Evolutionary conservation across 1,140 invertebrate genomes (phyloP).

Genomic region (Drosophila persimilis): DNA sequence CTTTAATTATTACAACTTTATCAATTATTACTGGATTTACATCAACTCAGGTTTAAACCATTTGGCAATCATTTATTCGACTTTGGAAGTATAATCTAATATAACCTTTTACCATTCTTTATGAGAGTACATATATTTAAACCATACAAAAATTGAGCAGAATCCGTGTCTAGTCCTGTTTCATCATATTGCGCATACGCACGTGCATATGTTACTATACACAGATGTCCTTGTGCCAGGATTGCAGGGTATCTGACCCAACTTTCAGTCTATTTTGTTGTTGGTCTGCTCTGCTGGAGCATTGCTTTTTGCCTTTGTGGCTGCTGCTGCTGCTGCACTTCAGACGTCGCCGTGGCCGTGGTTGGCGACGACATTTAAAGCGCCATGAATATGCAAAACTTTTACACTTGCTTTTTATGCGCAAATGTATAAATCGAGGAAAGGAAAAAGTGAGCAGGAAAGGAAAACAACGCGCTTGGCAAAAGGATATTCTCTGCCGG

Average conservation of each 20-base stretch:
- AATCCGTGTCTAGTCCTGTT: background rate
- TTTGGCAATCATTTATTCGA: no score
- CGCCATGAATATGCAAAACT: conserved; percentile 81
- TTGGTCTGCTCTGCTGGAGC: conserved; percentile 29
- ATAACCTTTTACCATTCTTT: no score
- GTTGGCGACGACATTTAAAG: conserved; percentile 77
- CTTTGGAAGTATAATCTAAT: no score
- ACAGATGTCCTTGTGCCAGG: background rate
- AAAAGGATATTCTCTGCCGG: conserved; percentile 40
- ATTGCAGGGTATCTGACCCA: conserved; percentile 40
- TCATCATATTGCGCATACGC: no score
- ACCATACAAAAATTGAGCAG: no score
- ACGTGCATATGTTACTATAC: no score
- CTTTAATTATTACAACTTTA: no score
- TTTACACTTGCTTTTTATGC: conserved; percentile 72
- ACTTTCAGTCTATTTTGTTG: conserved; percentile 32
- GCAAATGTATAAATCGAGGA: conserved; percentile 56
- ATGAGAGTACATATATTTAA: no score
- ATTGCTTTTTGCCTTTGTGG: conserved; percentile 73
- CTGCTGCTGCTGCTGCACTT: conserved; percentile 60
- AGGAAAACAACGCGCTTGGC: conserved; percentile 39
- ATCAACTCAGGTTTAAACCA: no score
- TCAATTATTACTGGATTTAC: no score
- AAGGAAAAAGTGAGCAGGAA: conserved; percentile 25
- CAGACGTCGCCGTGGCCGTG: conserved; percentile 56